phyloP scores from a whole-genome alignment of 2,888 invertebrate genomes.

The Eledone cirrhosa region DNA sequence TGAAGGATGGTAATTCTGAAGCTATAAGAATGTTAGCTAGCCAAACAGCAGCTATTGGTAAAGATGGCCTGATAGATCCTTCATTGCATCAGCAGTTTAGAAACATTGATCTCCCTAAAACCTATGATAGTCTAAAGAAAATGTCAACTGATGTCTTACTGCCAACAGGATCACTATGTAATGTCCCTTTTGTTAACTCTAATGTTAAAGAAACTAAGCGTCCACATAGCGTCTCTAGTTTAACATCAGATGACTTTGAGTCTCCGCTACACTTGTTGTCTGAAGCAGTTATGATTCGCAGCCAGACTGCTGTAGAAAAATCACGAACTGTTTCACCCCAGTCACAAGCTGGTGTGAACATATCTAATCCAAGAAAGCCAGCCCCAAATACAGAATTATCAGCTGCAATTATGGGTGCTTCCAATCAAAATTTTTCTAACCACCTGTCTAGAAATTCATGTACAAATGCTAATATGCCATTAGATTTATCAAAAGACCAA shows the following conservation, averaged over 20 bases:
- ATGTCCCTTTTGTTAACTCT: background rate
- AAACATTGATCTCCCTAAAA: no score
- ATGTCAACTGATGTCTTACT: background rate
- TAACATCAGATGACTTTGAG: slow-evolving; percentile 29
- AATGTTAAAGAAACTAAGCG: background rate
- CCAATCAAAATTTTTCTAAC: background rate
- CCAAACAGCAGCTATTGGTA: background rate
- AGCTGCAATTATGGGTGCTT: background rate
- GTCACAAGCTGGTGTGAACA: background rate
- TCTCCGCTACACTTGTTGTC: slow-evolving; percentile 47
- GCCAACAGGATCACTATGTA: background rate
- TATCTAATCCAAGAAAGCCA: slow-evolving; percentile 16
- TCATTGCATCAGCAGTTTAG: no score
- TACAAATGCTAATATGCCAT: background rate
- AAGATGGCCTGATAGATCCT: no score
- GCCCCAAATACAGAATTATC: background rate
- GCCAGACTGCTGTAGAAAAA: slow-evolving; percentile 10
- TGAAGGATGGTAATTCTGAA: slow-evolving; percentile 28
- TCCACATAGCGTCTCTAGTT: background rate
- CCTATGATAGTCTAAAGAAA: background rate
- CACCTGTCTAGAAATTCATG: background rate
- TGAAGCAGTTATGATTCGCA: slow-evolving; percentile 37
- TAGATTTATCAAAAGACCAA: slow-evolving; percentile 17
- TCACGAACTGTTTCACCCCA: slow-evolving; percentile 21
- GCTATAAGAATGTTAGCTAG: background rate